Percentiles rank a stretch among this genome's conserved stretches.
These are phyloP conservation scores for Stichopus chloronotus DNA, from an alignment of 35 echinoderm and acorn worm species.

Conservation along the genomic window DNA sequence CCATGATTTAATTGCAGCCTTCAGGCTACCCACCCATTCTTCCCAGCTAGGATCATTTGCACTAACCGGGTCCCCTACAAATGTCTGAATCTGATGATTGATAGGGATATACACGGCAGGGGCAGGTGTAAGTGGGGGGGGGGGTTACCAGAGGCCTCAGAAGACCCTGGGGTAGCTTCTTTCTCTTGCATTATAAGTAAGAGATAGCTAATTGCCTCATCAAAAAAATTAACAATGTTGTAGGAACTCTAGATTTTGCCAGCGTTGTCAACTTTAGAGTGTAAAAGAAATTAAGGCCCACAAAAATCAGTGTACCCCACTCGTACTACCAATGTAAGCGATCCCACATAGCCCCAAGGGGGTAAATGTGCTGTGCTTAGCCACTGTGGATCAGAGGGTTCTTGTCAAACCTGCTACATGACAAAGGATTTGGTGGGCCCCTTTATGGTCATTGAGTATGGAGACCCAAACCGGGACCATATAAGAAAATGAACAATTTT, in stretches of 20 bases:
- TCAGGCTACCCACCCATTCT: not conserved
- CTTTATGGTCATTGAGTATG: too few species aligned
- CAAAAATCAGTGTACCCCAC: not conserved
- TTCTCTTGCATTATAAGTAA: not conserved
- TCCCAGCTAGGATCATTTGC: constrained; percentile 21
- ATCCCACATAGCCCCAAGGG: not conserved
- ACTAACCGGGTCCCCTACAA: not conserved
- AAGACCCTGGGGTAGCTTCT: not conserved
- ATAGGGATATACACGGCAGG: constrained; percentile 25
- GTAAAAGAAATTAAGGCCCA: not conserved
- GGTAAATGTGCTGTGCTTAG: too few species aligned
- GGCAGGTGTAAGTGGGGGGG: not conserved
- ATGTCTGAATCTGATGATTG: constrained; percentile 9
- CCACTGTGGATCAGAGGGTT: too few species aligned
- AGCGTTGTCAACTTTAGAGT: not conserved
- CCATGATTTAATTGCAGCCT: constrained; percentile 2
- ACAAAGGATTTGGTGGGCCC: too few species aligned
- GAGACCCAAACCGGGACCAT: too few species aligned
- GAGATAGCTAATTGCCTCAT: not conserved
- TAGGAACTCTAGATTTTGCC: not conserved
- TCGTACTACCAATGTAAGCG: constrained; percentile 29
- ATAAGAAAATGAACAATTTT: too few species aligned
- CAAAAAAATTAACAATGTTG: not conserved
- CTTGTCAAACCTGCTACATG: too few species aligned
- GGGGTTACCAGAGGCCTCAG: not conserved